Evolutionary conservation across 2,113 vertebrate genomes (phyloP).

Genomic region (Tyrannus savana): DNA sequence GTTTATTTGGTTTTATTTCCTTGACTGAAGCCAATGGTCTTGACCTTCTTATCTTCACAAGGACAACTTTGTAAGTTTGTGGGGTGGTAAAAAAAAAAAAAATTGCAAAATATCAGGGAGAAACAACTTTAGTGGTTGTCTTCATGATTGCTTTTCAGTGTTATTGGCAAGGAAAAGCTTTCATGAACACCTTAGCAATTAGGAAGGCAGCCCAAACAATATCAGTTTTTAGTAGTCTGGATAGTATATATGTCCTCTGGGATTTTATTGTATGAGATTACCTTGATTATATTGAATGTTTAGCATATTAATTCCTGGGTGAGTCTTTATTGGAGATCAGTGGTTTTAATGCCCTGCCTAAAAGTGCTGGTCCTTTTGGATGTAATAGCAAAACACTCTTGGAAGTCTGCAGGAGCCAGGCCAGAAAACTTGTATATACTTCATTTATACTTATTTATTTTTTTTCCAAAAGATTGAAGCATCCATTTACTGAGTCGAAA

Average conservation of each 20-base stretch:
- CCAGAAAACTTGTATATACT: neutral
- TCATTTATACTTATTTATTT: neutral
- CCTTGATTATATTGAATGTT: neutral
- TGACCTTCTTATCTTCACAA: neutral
- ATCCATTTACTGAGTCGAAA: neutral
- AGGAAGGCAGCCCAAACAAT: neutral
- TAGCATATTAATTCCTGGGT: neutral
- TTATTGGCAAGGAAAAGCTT: neutral
- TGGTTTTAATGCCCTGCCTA: neutral
- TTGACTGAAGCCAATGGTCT: fast-evolving
- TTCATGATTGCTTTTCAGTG: neutral
- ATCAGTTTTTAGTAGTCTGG: neutral
- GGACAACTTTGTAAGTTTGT: neutral
- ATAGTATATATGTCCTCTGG: neutral
- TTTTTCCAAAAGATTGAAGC: neutral
- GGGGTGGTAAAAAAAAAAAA: neutral
- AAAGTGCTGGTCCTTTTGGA: neutral
- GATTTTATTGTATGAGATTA: neutral
- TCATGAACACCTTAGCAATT: neutral
- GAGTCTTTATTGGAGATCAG: neutral
- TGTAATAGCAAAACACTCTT: neutral
- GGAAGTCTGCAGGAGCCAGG: neutral
- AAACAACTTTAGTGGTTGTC: neutral
- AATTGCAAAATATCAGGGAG: neutral
- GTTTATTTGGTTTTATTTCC: neutral